These are phyloP conservation scores for Camelus dromedarius DNA, from an alignment of 2,113 vertebrate species.

Conservation along the genomic window DNA sequence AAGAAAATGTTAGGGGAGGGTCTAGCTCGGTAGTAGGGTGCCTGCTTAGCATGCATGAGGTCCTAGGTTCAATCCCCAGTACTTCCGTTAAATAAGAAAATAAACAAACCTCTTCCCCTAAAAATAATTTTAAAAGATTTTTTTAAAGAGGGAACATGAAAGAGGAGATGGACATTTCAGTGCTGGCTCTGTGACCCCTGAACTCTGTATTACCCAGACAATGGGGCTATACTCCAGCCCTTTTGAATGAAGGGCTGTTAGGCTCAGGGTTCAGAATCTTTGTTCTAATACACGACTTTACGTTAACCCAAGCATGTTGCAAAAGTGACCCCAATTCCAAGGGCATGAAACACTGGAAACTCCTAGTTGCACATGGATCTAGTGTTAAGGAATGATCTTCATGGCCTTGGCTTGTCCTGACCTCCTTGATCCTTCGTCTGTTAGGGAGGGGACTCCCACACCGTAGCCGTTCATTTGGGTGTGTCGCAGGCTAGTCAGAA, in stretches of 20 bases:
- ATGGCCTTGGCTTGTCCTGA: not conserved
- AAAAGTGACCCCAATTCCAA: constrained; percentile 27
- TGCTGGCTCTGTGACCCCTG: not conserved
- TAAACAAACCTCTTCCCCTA: too few relatives aligned
- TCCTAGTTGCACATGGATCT: not conserved
- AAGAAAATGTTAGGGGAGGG: not conserved
- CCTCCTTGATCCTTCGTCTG: not conserved
- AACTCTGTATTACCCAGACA: not conserved
- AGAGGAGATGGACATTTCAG: not conserved
- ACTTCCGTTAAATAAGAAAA: too few relatives aligned
- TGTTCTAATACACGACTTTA: not conserved
- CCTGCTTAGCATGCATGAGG: too few relatives aligned
- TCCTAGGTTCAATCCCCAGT: too few relatives aligned
- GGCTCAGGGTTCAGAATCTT: constrained; percentile 12
- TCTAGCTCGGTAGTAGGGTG: too few relatives aligned
- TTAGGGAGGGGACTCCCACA: not conserved
- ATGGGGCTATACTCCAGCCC: not conserved
- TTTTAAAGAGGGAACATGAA: not conserved
- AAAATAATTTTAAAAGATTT: too few relatives aligned
- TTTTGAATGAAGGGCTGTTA: not conserved
- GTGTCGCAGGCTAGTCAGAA: not conserved
- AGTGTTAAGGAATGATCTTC: not conserved
- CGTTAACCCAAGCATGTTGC: not conserved
- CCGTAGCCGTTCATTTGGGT: not conserved
- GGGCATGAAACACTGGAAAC: constrained; percentile 15